Percentiles rank a stretch among this genome's conserved stretches.
These are phyloP conservation scores for Dyspetes luteomarginatus DNA, from an alignment of 2,888 invertebrate genomes.

Conservation along the genomic window DNA sequence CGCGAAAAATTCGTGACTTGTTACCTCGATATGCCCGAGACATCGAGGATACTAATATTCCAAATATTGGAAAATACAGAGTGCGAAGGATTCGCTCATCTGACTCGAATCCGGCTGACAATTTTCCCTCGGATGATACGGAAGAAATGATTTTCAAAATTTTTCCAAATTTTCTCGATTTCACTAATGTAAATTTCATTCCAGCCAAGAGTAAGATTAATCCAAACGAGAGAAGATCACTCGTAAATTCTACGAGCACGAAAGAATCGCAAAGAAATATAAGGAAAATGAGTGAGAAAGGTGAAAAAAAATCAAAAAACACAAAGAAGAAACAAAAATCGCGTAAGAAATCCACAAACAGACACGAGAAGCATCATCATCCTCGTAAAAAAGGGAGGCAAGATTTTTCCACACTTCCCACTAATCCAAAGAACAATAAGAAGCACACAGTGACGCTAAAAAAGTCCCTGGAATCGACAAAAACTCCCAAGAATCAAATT, in stretches of 20 bases:
- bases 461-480: background rate
- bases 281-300: background rate
- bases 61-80: constrained; percentile 40
- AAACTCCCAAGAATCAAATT: background rate
- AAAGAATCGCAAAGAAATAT: background rate
- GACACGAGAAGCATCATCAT: constrained; percentile 13
- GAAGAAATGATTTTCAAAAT: constrained; percentile 3
- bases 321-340: background rate
- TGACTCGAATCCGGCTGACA: constrained; percentile 9
- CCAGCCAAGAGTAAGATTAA: constrained; percentile 21
- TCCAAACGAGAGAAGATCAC: background rate
- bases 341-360: background rate
- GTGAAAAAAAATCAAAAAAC: constrained; percentile 2
- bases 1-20: constrained; percentile 31
- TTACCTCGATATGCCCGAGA: constrained; percentile 39
- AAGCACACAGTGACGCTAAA: constrained; percentile 8
- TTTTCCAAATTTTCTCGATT: constrained; percentile 34
- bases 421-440: background rate
- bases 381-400: constrained; percentile 3
- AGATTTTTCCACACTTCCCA: background rate
- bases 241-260: background rate
- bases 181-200: constrained; percentile 30
- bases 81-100: constrained; percentile 46
- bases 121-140: constrained; percentile 10
- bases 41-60: constrained; percentile 53